These are phyloP conservation scores for Formica selysi DNA, from an alignment of 1,140 invertebrate genomes.

Conservation along the genomic window DNA sequence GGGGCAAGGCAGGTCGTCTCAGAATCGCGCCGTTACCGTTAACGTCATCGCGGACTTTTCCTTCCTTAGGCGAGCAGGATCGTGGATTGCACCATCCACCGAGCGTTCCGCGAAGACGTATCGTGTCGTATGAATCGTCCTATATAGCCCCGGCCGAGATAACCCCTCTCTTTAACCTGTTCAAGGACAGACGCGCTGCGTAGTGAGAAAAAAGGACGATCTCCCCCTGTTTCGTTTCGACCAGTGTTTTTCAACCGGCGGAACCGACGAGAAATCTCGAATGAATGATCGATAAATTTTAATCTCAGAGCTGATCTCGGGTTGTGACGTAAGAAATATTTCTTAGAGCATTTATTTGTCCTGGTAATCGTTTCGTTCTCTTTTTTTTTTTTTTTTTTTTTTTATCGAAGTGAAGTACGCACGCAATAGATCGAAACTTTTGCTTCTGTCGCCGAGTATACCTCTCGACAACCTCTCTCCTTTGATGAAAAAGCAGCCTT, in stretches of 20 bases:
- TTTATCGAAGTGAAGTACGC: not conserved
- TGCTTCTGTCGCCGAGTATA: not conserved
- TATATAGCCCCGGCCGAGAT: not conserved
- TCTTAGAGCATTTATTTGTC: too few relatives aligned
- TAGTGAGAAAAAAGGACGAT: slow-evolving; percentile 50
- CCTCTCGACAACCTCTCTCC: not conserved
- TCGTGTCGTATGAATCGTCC: slow-evolving; percentile 8
- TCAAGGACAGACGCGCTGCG: slow-evolving; percentile 54
- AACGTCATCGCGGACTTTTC: slow-evolving; percentile 12
- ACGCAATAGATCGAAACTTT: not conserved
- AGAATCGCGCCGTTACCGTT: not conserved
- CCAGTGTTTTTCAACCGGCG: slow-evolving; percentile 29
- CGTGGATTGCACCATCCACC: not conserved
- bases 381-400: too few relatives aligned
- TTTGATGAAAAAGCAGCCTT: not conserved
- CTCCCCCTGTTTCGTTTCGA: not conserved
- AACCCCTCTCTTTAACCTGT: slow-evolving; percentile 37
- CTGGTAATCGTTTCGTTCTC: too few relatives aligned
- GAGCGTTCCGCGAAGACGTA: not conserved
- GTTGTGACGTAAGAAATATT: too few relatives aligned
- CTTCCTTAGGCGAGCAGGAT: slow-evolving; percentile 6
- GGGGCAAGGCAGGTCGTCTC: slow-evolving; percentile 8
- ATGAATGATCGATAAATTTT: too few relatives aligned
- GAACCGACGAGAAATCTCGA: not conserved
- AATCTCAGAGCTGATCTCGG: too few relatives aligned